Conservation (phyloP, 2,888 invertebrate species). For the Aphidius colemani region DNA sequence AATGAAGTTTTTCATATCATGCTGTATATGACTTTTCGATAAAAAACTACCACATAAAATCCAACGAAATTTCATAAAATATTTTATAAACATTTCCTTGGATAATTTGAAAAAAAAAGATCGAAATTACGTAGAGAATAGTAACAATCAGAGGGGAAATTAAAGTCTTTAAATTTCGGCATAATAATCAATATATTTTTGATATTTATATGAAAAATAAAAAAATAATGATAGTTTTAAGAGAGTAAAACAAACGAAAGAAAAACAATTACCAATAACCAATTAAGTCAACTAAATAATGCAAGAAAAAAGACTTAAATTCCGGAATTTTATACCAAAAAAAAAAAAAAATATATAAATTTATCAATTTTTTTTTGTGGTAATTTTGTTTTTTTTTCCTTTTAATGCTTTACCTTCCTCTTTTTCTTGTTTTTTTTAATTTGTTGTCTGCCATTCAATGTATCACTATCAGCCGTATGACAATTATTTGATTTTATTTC, state of each 20-base stretch:
- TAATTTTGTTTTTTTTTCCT: constrained; percentile 17
- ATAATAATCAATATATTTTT: no score
- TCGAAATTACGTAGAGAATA: no score
- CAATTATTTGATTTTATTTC: constrained; percentile 53
- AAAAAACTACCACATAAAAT: no score
- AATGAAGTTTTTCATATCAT: no score
- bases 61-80: no score
- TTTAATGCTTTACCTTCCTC: constrained; percentile 52
- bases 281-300: background rate
- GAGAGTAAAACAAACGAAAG: background rate
- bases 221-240: background rate
- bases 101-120: no score
- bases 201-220: background rate
- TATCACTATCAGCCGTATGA: constrained; percentile 49
- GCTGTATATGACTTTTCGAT: no score
- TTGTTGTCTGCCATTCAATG: constrained; percentile 53
- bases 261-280: constrained; percentile 20
- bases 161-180: no score
- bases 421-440: constrained; percentile 58
- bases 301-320: no score
- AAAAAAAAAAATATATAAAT: constrained; percentile 13
- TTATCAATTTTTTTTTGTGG: constrained; percentile 21
- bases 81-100: no score
- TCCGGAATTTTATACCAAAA: background rate
- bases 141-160: no score